Evolutionary conservation across 2,888 invertebrate genomes (phyloP).

Genomic region (Drosophila paramelanica): DNA sequence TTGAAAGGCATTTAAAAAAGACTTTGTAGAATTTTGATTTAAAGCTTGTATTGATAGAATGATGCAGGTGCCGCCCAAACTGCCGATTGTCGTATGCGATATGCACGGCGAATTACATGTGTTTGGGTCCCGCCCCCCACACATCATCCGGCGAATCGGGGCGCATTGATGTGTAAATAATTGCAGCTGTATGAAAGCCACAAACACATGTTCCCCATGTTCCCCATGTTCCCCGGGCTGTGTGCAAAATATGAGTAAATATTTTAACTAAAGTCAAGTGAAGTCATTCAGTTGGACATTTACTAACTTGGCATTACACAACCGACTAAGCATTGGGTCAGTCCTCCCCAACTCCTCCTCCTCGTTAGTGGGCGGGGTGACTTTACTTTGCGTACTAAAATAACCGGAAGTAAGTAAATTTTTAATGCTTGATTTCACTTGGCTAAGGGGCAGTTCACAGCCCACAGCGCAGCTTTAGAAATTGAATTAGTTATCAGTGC

Average conservation of each 20-base stretch:
- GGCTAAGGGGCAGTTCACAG: constrained; percentile 2
- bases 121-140: constrained; percentile 1
- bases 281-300: constrained; percentile 79
- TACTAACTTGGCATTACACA: constrained; percentile 76
- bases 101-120: constrained; percentile 31
- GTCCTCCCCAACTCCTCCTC: constrained; percentile 2
- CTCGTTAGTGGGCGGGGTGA: constrained; percentile 50
- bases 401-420: constrained; percentile 77
- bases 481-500: constrained; percentile 39
- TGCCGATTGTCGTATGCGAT: constrained; percentile 34
- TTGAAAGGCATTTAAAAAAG: not conserved
- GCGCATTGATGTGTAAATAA: constrained; percentile 71
- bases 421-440: constrained; percentile 75
- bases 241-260: constrained; percentile 71
- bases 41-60: constrained; percentile 1
- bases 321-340: constrained; percentile 68
- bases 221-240: not conserved
- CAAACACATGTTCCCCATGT: constrained; percentile 64
- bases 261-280: constrained; percentile 76
- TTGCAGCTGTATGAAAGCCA: constrained; percentile 54
- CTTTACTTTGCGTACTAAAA: constrained; percentile 74
- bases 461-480: not conserved
- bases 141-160: constrained; percentile 12
- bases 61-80: not conserved
- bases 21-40: constrained; percentile 2